Conservation (phyloP, 2,888 invertebrate genomes). For the Chaetogeoica ovagalla region DNA sequence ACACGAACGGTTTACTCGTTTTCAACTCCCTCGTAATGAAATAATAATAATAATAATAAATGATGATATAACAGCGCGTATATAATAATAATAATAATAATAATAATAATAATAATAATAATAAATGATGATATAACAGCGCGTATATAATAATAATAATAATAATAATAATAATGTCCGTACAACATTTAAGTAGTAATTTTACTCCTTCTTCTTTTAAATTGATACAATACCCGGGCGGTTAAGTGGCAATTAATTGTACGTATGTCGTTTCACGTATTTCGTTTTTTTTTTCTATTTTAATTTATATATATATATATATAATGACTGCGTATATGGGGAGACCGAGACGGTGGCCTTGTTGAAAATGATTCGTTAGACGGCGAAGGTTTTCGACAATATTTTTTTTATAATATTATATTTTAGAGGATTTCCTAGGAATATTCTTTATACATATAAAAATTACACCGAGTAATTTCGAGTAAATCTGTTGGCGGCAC, state of each 20-base stretch:
- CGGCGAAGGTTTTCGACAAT: no score
- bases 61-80: neutral
- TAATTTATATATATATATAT: no score
- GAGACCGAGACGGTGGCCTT: no score
- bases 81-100: slow-evolving; percentile 4
- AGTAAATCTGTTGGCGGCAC: no score
- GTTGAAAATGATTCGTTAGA: no score
- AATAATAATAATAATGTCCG: no score
- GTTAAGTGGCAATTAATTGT: slow-evolving; percentile 9
- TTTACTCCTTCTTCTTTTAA: neutral
- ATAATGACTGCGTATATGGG: no score
- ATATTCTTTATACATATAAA: no score
- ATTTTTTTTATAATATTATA: no score
- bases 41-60: neutral
- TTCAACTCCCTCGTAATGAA: neutral
- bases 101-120: neutral
- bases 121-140: neutral
- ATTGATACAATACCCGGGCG: neutral
- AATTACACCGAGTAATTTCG: no score
- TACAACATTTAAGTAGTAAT: neutral
- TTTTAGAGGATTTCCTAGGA: no score
- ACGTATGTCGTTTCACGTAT: neutral
- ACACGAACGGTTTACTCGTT: slow-evolving; percentile 21
- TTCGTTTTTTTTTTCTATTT: no score
- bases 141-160: neutral